Base-by-base conservation (phyloP, 2,797 vertebrate species). In the Arctocebus calabarensis region DNA sequence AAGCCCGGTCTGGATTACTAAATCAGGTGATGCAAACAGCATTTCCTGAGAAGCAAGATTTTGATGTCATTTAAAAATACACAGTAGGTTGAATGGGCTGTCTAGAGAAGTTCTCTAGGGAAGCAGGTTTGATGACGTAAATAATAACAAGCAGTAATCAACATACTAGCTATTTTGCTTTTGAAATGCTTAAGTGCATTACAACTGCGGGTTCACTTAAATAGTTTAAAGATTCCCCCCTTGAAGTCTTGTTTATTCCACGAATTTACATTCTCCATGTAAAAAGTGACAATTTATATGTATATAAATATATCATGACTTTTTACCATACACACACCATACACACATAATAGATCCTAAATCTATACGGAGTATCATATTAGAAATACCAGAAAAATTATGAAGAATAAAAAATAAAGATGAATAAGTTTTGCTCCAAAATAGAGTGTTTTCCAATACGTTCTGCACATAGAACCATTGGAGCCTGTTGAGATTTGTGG, bases 111-210 rank as follows among this genome's bases (percentile, higher is more conserved):
- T 55, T 91, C 32, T 91, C 94, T 32, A 85, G 78, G 37, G 45
- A 93, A 93, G 57, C 1, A 20, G 40, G 37, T 70, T 87, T 88
- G 91, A 94, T 92, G 64, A 82, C 57, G 64, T 88, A 95, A 94
- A 85, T 74, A 90, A 77, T 93, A 95, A 84, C 37, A 75, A 23
- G 11, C 7, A 17, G 34, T 48, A 96, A 92, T 95, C 88, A 93
- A 68, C 87, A 85, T 37, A 78, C 20, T 84, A 90, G 66, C 61
- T 64, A 23, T 83, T 59, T 68, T 29, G 32, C 9, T 78, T 92
- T 74, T 85, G n/a, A 61, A 71, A 11, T 87, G 37, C 2, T 84
- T 75, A 73, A 79, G 62, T 43, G 37, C 22, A 90, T 37, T 48
- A 70, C n/a, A 75, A 22, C 25, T 55, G 55, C 2, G 62, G 93